These are phyloP conservation scores for Danio tinwini DNA, from an alignment of 2,797 vertebrate genomes.

Conservation along the genomic window DNA sequence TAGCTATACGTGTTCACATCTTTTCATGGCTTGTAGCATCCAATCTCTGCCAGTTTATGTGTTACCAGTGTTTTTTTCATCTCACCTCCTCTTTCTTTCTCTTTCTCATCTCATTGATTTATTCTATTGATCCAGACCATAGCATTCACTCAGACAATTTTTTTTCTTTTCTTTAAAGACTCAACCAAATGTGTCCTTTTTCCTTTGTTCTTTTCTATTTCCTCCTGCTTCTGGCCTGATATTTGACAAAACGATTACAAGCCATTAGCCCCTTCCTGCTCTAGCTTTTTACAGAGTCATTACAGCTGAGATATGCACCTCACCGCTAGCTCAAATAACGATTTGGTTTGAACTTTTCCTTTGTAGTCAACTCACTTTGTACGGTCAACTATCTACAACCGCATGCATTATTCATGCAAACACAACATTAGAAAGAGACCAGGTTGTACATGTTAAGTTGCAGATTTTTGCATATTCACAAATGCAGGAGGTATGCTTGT, in stretches of 20 bases:
- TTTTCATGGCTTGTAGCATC: slow-evolving; percentile 10
- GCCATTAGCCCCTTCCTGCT: slow-evolving; percentile 53
- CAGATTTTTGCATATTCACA: slow-evolving; percentile 3
- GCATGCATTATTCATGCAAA: slow-evolving; percentile 37
- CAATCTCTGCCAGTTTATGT: slow-evolving; percentile 35
- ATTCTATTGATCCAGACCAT: slow-evolving; percentile 57
- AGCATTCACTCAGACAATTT: slow-evolving; percentile 34
- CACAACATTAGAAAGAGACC: slow-evolving; percentile 16
- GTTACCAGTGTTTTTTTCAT: slow-evolving; percentile 19
- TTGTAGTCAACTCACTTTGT: slow-evolving; percentile 33
- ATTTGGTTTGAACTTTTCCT: slow-evolving; percentile 39
- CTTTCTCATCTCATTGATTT: slow-evolving; percentile 56
- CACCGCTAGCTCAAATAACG: slow-evolving; percentile 12
- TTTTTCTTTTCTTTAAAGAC: slow-evolving; percentile 20
- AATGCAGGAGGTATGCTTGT: not conserved
- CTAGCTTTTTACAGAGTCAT: slow-evolving; percentile 32
- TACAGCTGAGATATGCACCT: slow-evolving; percentile 38
- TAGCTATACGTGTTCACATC: not conserved
- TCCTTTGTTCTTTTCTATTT: slow-evolving; percentile 24
- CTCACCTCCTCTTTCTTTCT: slow-evolving; percentile 9
- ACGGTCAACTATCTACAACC: not conserved
- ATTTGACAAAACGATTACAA: slow-evolving; percentile 61
- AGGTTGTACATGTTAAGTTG: not conserved
- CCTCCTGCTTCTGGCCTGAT: slow-evolving; percentile 53
- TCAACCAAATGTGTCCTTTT: slow-evolving; percentile 31